Conservation (phyloP, 2,797 vertebrate species). For the Uromys caudimaculatus region DNA sequence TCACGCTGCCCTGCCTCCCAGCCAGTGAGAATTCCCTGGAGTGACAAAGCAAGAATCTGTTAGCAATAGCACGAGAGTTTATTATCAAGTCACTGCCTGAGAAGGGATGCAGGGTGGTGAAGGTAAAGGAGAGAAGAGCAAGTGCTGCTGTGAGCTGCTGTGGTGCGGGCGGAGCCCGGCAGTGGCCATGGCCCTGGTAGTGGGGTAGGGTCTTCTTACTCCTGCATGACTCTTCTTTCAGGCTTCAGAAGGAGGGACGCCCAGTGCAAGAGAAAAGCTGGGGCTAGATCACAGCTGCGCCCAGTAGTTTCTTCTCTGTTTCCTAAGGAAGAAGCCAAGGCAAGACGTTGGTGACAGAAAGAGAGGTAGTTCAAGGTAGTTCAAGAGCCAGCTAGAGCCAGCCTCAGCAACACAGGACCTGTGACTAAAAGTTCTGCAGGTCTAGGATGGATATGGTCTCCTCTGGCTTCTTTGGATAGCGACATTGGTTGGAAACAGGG, state of each 20-base stretch:
- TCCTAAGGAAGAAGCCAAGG: conserved; percentile 30
- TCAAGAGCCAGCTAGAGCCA: not conserved
- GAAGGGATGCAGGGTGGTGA: not conserved
- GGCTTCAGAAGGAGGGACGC: not conserved
- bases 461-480: not conserved
- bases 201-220: not conserved
- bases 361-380: not conserved
- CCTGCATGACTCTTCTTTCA: not conserved
- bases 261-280: not conserved
- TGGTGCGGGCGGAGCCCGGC: not conserved
- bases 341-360: rapidly evolving
- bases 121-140: no score
- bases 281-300: not conserved
- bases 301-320: conserved; percentile 34
- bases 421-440: not conserved
- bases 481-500: not conserved
- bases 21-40: not conserved
- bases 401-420: no score
- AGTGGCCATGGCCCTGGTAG: rapidly evolving
- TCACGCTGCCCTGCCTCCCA: no score
- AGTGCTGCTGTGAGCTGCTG: rapidly evolving
- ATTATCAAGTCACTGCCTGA: not conserved
- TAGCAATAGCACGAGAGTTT: not conserved
- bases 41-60: not conserved
- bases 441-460: not conserved